Base-by-base conservation (phyloP, 2,797 vertebrate genomes). In the Esox masquinongy region DNA sequence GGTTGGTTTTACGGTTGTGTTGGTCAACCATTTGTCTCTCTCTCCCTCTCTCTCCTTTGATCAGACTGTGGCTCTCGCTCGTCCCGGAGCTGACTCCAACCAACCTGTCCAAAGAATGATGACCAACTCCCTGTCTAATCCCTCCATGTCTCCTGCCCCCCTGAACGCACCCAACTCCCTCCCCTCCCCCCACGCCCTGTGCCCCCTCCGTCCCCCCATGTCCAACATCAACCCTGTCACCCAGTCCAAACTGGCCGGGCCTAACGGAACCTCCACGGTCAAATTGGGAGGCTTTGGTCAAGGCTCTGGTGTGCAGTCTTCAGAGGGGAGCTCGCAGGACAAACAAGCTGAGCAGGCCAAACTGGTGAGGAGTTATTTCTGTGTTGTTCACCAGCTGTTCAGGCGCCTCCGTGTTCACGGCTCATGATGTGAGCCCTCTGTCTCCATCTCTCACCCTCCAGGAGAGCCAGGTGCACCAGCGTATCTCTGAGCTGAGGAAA, bases 401-500 rank as follows among this genome's bases (percentile, higher is more conserved):
- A 31, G 31, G 29, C 36, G 50, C 67, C 5, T 16, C 16, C 16
- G 61, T 50, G 29, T 70, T 53, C 49, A 26, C 63, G 29, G 5
- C 63, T 34, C 61, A 31, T 66, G 6, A 79, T 22, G 74, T 78
- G 79, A 36, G 12, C 26, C 66, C 9, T 14, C 43, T 14, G 5
- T 47, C 26, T 72, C 19, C 4, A 0, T 73, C 2, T 82, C 68
- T 47, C 24, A 2, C 9, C 16, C 7, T 14, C 0, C 80, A 99
- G 98, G 98, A 99, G 92, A 96, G 93, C 88, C 96, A 98, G 82
- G 95, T 97, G 77, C 97, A 99, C 79, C 98, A 98, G 75, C 95
- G 98, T 14, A 95, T 99, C 77, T 96, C 97, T 19, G 98, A 98
- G 68, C 89, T 99, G 61, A 94, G 98, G 80, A 99, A 99, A 74